A percentile compares a stretch with the other conserved stretches of the same genome.
phyloP scores from a whole-genome alignment of 2,797 vertebrate genomes.

The Babyrousa celebensis region DNA sequence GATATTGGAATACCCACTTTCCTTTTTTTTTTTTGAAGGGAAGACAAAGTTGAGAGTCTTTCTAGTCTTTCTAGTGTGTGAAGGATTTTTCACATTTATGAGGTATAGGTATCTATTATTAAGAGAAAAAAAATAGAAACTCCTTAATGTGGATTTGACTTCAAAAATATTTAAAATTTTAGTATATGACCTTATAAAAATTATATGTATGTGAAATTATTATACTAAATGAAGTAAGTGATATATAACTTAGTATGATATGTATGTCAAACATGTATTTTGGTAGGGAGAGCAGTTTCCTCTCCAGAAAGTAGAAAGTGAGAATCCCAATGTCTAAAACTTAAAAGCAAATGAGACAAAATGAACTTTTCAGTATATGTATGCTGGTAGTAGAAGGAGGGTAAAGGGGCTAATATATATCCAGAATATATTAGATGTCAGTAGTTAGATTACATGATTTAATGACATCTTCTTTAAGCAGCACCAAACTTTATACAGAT shows the following conservation, averaged over 20 bases:
- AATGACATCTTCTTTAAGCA: constrained; percentile 4
- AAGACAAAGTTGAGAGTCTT: not conserved
- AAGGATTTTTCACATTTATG: not conserved
- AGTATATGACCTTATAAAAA: not conserved
- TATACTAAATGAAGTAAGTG: too few relatives aligned
- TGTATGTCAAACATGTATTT: not conserved
- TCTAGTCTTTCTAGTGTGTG: not conserved
- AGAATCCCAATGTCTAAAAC: not conserved
- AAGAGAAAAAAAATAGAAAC: not conserved
- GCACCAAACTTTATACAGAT: not conserved
- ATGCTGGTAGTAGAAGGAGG: not conserved
- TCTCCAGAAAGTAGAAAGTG: not conserved
- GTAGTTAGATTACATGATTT: not conserved
- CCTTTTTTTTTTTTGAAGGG: not conserved
- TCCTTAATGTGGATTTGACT: not conserved
- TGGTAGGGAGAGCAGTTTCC: not conserved
- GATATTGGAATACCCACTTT: not conserved
- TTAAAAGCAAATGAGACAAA: constrained; percentile 42
- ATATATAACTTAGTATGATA: too few relatives aligned
- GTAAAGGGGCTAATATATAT: not conserved
- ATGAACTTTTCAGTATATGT: not conserved
- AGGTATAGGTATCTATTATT: not conserved
- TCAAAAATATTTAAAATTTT: not conserved
- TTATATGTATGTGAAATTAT: not conserved
- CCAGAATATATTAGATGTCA: not conserved